Percentiles rank a stretch among this genome's conserved stretches.
These are phyloP conservation scores for Stenolophus ochropezus DNA, from an alignment of 2,888 invertebrate species.

Conservation along the genomic window DNA sequence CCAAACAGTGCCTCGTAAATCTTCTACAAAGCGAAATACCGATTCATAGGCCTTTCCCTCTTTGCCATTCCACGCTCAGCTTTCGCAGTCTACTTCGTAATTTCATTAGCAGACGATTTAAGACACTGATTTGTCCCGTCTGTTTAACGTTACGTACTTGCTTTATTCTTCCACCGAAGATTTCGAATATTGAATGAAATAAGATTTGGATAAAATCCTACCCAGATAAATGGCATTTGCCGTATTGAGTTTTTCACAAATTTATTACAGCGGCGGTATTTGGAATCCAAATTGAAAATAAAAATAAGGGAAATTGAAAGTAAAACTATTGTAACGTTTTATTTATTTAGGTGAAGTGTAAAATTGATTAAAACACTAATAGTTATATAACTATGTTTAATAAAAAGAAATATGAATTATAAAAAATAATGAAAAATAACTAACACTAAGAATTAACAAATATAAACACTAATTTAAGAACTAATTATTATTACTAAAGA, in stretches of 20 bases:
- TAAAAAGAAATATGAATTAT: too few species aligned
- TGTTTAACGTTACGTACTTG: slow-evolving; percentile 55
- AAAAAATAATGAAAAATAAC: too few species aligned
- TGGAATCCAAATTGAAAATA: not conserved
- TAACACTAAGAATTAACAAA: too few species aligned
- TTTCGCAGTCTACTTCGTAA: slow-evolving; percentile 26
- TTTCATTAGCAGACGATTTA: slow-evolving; percentile 57
- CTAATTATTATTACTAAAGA: too few species aligned
- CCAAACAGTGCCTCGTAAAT: slow-evolving; percentile 36
- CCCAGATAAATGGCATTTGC: not conserved
- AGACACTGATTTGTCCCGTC: slow-evolving; percentile 47
- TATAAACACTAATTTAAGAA: too few species aligned
- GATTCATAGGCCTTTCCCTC: slow-evolving; percentile 27
- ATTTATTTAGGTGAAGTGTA: too few species aligned
- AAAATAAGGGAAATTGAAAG: not conserved
- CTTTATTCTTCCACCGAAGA: slow-evolving; percentile 23
- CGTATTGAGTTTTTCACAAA: not conserved
- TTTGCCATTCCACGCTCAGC: slow-evolving; percentile 4
- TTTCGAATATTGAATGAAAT: slow-evolving; percentile 13
- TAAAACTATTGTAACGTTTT: too few species aligned
- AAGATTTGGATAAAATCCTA: not conserved
- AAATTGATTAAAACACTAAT: too few species aligned
- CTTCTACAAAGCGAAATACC: slow-evolving; percentile 14
- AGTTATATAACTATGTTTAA: too few species aligned
- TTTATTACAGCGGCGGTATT: not conserved